Percentiles rank a stretch among this genome's conserved stretches.
Evolutionary conservation across 2,888 invertebrate species (phyloP).

Genomic region (Xylota sylvarum): DNA sequence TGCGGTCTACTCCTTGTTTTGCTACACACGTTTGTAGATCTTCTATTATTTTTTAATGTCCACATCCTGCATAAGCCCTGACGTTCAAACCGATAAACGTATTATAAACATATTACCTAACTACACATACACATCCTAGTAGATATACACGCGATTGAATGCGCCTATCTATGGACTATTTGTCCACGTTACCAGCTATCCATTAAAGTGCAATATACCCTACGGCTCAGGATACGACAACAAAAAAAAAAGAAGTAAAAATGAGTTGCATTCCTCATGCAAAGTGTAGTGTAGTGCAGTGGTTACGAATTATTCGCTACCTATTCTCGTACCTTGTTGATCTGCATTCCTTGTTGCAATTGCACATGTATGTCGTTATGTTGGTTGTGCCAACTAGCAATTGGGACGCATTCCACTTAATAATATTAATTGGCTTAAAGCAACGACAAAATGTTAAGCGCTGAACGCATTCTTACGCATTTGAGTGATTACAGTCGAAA

Average conservation of each 20-base stretch:
- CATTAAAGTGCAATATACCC: constrained; percentile 12
- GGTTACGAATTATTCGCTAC: constrained; percentile 31
- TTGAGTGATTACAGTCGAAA: constrained; percentile 11
- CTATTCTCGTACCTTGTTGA: constrained; percentile 36
- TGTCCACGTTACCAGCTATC: background rate
- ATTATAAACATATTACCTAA: no score
- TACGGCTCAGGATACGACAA: constrained; percentile 27
- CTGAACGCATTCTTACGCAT: constrained; percentile 37
- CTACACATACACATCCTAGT: background rate
- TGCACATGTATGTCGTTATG: constrained; percentile 15
- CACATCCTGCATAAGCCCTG: no score
- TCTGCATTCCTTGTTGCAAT: constrained; percentile 62
- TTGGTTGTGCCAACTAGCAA: constrained; percentile 37
- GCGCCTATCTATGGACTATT: constrained; percentile 1
- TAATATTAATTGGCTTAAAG: constrained; percentile 53
- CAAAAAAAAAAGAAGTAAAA: background rate
- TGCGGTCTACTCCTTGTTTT: no score
- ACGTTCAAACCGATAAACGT: no score
- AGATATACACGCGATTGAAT: background rate
- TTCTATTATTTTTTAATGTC: no score
- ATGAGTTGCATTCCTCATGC: constrained; percentile 35
- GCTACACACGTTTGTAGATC: no score
- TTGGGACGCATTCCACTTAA: constrained; percentile 61
- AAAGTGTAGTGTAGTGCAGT: constrained; percentile 22
- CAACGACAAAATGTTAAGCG: constrained; percentile 11